phyloP scores from a whole-genome alignment of 2,888 invertebrate genomes.

The Conchocele bisecta region DNA sequence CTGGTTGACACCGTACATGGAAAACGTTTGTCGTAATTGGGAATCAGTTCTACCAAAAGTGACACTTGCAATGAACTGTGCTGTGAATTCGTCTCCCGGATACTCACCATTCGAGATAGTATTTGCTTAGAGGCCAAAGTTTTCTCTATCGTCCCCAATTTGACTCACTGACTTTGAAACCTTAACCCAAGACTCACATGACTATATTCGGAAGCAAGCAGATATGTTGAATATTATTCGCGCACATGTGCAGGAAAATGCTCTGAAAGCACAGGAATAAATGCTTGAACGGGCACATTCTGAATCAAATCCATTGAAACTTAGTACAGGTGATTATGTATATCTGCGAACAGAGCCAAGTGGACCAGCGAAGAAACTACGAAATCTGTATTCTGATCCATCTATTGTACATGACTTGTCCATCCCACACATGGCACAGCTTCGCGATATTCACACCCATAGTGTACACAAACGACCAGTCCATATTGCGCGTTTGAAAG shows the following conservation, averaged over 20 bases:
- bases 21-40: no score
- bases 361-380: conserved; percentile 25
- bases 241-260: conserved; percentile 11
- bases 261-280: conserved; percentile 2
- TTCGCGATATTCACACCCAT: conserved; percentile 17
- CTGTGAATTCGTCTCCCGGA: no score
- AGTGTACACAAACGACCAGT: conserved; percentile 14
- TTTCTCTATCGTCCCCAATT: no score
- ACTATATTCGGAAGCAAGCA: no score
- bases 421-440: conserved; percentile 23
- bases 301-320: conserved; percentile 1
- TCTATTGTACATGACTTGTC: conserved; percentile 25
- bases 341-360: conserved; percentile 9
- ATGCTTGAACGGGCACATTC: conserved; percentile 28
- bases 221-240: no score
- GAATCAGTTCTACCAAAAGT: no score
- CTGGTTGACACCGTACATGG: no score
- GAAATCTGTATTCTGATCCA: conserved; percentile 16
- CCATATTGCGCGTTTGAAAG: conserved; percentile 31
- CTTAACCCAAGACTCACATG: no score
- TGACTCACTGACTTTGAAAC: no score
- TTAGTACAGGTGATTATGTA: conserved; percentile 28
- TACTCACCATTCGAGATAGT: no score
- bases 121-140: no score
- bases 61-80: no score